These are phyloP conservation scores for Elaeidobius kamerunicus DNA, from an alignment of 2,888 invertebrate species.

Conservation along the genomic window DNA sequence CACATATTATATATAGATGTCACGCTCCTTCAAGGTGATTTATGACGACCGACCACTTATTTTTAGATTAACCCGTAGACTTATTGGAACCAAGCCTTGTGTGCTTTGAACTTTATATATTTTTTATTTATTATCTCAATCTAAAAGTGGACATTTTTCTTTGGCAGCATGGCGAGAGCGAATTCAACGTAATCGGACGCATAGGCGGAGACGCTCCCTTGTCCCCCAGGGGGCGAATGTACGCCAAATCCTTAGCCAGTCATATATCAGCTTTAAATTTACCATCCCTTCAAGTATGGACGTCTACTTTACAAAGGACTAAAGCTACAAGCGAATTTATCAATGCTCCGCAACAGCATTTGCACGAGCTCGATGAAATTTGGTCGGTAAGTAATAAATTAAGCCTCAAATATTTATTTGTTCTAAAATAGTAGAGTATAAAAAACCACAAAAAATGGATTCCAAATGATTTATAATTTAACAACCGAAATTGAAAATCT, in stretches of 20 bases:
- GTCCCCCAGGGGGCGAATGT: constrained; percentile 76
- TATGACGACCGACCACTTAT: not conserved
- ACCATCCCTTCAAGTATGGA: constrained; percentile 79
- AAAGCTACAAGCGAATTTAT: constrained; percentile 82
- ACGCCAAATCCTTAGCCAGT: constrained; percentile 70
- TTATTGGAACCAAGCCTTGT: not conserved
- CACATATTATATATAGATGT: no score
- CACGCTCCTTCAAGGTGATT: not conserved
- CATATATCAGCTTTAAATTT: constrained; percentile 69
- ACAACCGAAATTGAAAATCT: no score
- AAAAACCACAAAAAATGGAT: no score
- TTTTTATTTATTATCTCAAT: no score
- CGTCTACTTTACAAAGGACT: constrained; percentile 83
- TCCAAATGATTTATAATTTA: no score
- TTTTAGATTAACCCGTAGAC: constrained; percentile 1
- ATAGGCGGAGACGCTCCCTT: constrained; percentile 89
- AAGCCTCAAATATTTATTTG: not conserved
- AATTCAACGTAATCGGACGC: constrained; percentile 84
- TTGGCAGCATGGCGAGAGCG: constrained; percentile 85
- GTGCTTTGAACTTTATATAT: no score
- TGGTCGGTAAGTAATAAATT: constrained; percentile 68
- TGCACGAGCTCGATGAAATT: constrained; percentile 87
- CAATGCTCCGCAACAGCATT: constrained; percentile 76
- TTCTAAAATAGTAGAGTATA: no score
- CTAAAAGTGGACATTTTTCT: not conserved